Base-by-base conservation (phyloP, 2,797 vertebrate genomes). In the Oophaga sylvatica region DNA sequence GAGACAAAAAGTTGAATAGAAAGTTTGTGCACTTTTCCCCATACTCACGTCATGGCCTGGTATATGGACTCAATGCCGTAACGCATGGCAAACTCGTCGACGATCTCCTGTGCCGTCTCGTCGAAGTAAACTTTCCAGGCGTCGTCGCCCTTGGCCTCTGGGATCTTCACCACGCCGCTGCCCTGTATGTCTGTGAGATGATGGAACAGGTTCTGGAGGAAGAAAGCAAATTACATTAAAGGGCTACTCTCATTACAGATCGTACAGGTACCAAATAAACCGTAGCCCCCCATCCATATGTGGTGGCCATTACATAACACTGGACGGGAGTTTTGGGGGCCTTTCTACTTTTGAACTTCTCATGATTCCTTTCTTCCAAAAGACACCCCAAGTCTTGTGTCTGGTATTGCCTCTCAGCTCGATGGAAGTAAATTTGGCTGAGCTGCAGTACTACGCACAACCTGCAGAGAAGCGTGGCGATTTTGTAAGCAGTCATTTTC, bases 61-160 rank as follows among this genome's bases (percentile, higher is more conserved):
- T 99, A 99, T 92, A 99, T 99, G 1, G 97, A 98, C 87, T 99
- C 98, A 12, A 99, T 97, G 89, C 98, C 98, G 0, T 99, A 99
- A 88, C 98, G 97, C 97, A 99, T 99, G 41, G 97, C 97, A 91
- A 99, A 99, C 92, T 99, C 98, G 86, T 99, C 98, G 90, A 99
- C 98, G 0, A 99, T 96, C 91, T 99, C 98, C 91, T 99, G 97
- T 10, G 96, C 95, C 71, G 97, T 98, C 82, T 99, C 98, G 56
- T 99, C 98, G 84, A 96, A 99, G 94, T 99, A 99, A 89, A 99
- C 96, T 90, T 99, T 99, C 98, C 98, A 99, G 0, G 96, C 96
- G 48, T 99, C 98, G 0, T 99, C 98, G 65, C 97, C 97, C 89
- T 96, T 96, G 83, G 97, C 95, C 83, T 99, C 97, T 0, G 98